These are phyloP conservation scores for Nasonovia ribisnigri DNA, from an alignment of 2,888 invertebrate genomes.

Conservation along the genomic window DNA sequence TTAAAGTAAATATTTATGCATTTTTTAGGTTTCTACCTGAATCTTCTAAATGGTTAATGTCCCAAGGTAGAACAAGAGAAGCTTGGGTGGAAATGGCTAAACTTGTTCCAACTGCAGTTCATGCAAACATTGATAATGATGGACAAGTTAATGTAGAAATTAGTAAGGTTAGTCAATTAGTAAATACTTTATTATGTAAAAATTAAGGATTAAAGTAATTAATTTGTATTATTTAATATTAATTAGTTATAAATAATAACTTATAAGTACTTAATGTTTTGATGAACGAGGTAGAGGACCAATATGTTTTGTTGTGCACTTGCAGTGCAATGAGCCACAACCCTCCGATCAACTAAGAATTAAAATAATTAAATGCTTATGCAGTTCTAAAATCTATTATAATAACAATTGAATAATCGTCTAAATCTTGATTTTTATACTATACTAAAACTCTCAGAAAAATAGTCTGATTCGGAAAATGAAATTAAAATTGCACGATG, in stretches of 20 bases:
- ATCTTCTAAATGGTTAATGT: constrained; percentile 74
- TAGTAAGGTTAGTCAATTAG: constrained; percentile 32
- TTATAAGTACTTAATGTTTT: background rate
- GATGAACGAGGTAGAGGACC: background rate
- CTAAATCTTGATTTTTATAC: background rate
- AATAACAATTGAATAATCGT: background rate
- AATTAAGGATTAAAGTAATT: background rate
- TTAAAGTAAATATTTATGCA: background rate
- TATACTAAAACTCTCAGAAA: background rate
- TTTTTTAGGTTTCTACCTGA: constrained; percentile 71
- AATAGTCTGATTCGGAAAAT: background rate
- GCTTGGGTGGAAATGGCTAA: constrained; percentile 70
- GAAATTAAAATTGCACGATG: background rate
- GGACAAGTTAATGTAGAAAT: background rate
- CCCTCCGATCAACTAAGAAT: background rate
- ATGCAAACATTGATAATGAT: background rate
- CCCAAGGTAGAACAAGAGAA: constrained; percentile 71
- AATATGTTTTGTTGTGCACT: background rate
- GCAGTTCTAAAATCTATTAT: background rate
- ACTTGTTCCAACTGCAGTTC: constrained; percentile 60
- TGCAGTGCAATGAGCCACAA: too few species aligned
- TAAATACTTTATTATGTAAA: background rate
- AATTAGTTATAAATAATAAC: background rate
- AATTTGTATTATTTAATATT: background rate
- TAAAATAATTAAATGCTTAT: background rate